Evolutionary conservation across 1,140 invertebrate genomes (phyloP), one percentile per base, ranked within the genome.

Genomic region (Saccostrea echinata): DNA sequence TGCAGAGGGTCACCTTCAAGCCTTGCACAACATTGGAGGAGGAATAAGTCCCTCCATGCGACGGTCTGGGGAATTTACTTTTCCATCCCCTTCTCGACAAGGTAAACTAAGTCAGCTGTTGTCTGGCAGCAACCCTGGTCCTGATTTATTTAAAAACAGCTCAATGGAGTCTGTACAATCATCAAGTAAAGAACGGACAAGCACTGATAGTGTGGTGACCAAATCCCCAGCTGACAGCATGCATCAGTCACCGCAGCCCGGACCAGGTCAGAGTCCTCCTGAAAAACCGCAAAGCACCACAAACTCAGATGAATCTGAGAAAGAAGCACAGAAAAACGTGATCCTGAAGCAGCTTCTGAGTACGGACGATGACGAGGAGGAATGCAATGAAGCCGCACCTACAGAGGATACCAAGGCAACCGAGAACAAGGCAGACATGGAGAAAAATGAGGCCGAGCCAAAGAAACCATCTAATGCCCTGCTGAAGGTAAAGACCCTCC

Each of bases 321-420:
- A 84, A 21, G 84, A 89, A 24, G 43, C 64, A 1, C 84, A 92
- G 92, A 92, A 90, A 93, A 96, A 96, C 93, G 94, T 94, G 89
- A 97, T 98, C 93, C 94, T 97, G 68, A 97, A 98, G 94, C 97
- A 96, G 86, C 94, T 98, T 92, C 95, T 98, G 68, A 97, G 97
- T 93, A 68, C 68, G 8, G 91, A 97, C 64, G 95, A 93, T 16
- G 91, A 93, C 16, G 81, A 82, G 2, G 91, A 90, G 12, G 68
- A 71, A 11, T 83, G 51, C 61, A 87, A 90, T 33, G 84, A 90
- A 82, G 88, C 87, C 21, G 68, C 33, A 82, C 85, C n/a, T 86
- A 86, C 27, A 61, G 86, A 88, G 13, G 91, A 97, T 71, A 95
- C 93, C 11, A 90, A 93, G 16, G 68, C 76, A 1, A 90, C 87